Evolutionary conservation across 2,888 invertebrate species (phyloP).

Genomic region (Nephrotoma guestfalica): DNA sequence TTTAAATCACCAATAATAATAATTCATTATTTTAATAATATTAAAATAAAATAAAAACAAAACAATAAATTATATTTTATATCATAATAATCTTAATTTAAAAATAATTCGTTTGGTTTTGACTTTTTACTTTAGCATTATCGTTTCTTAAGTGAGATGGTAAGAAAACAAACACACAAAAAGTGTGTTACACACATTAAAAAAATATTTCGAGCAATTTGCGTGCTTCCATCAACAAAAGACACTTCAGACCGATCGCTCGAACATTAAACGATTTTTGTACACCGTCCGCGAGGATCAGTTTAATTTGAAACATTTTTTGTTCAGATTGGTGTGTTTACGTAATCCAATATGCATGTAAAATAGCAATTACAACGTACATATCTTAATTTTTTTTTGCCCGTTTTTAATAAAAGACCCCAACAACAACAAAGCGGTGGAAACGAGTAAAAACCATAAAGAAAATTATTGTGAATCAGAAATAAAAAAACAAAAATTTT

Average conservation of each 20-base stretch:
- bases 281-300: background rate
- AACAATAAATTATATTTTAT: background rate
- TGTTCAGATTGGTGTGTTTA: background rate
- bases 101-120: background rate
- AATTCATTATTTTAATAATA: background rate
- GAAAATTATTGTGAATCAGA: background rate
- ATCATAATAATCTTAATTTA: background rate
- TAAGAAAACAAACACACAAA: background rate
- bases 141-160: background rate
- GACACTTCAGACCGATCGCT: background rate
- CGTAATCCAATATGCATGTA: background rate
- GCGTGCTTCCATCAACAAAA: background rate
- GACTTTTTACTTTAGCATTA: too few relatives aligned
- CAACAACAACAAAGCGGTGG: background rate
- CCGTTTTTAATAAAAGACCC: background rate
- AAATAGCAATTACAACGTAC: background rate
- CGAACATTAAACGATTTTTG: background rate
- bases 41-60: background rate
- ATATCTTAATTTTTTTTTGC: background rate
- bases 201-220: background rate
- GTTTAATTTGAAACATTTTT: too few relatives aligned
- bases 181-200: background rate
- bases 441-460: background rate
- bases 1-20: background rate
- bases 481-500: background rate